Evolutionary conservation across 2,888 invertebrate genomes (phyloP).

Genomic region (Siphlonurus alternatus): DNA sequence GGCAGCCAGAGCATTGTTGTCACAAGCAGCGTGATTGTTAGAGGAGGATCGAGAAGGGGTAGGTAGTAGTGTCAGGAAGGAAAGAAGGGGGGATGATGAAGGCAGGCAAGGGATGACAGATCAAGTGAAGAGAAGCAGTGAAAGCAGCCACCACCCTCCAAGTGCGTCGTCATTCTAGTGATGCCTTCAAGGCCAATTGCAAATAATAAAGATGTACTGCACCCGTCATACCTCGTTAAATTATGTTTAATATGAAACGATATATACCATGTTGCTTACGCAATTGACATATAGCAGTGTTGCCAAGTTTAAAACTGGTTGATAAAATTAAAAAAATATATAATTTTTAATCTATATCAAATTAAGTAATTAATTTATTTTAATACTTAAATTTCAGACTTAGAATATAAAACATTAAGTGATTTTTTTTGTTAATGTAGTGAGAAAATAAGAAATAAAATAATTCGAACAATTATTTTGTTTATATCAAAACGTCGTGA

Average conservation of each 20-base stretch:
- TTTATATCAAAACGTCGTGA: too few species aligned
- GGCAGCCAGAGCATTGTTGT: not conserved
- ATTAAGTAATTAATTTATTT: too few species aligned
- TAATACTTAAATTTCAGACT: too few species aligned
- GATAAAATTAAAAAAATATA: too few species aligned
- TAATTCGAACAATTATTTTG: too few species aligned
- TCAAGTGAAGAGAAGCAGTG: slow-evolving; percentile 10
- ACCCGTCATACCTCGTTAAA: not conserved
- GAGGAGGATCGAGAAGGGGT: not conserved
- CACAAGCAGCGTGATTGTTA: not conserved
- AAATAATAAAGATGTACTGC: not conserved
- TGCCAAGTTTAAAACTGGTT: too few species aligned
- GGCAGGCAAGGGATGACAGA: not conserved
- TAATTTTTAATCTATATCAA: too few species aligned
- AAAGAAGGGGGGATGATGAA: not conserved
- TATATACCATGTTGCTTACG: not conserved
- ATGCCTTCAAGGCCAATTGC: not conserved
- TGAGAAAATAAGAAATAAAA: too few species aligned
- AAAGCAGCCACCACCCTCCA: slow-evolving; percentile 2
- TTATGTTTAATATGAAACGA: too few species aligned
- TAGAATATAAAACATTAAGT: too few species aligned
- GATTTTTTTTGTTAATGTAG: too few species aligned
- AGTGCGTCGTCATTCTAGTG: not conserved
- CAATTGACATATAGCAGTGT: not conserved
- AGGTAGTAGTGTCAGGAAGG: not conserved